A percentile compares a stretch with the other conserved stretches of the same genome.
phyloP scores from a whole-genome alignment of 1,140 invertebrate species.

The Aphaenogaster rudis region DNA sequence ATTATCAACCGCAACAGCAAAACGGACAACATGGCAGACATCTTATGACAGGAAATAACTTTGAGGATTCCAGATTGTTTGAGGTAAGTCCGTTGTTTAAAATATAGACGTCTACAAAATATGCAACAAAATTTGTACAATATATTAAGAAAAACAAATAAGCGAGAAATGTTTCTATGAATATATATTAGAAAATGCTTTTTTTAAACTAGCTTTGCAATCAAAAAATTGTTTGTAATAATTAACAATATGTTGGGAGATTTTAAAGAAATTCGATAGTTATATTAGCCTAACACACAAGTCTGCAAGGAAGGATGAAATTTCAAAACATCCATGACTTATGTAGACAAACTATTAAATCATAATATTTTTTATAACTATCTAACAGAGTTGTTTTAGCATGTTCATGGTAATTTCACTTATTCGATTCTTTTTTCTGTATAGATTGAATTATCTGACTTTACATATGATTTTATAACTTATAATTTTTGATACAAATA shows the following conservation, averaged over 20 bases:
- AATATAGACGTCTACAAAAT: neutral
- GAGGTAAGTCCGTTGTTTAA: slow-evolving; percentile 73
- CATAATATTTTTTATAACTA: neutral
- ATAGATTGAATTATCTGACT: neutral
- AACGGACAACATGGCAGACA: slow-evolving; percentile 65
- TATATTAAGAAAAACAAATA: neutral
- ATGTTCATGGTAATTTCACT: neutral
- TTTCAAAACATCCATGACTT: neutral
- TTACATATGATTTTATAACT: neutral
- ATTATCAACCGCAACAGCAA: slow-evolving; percentile 76
- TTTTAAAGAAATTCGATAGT: neutral
- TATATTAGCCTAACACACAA: neutral
- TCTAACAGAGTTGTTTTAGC: neutral
- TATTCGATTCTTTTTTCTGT: neutral
- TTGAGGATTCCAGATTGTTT: slow-evolving; percentile 75
- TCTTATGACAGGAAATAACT: slow-evolving; percentile 73
- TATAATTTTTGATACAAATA: neutral
- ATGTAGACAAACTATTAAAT: neutral
- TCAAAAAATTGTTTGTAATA: neutral
- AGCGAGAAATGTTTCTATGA: neutral
- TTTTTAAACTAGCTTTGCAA: neutral
- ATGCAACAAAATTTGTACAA: neutral
- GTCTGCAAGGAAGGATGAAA: neutral
- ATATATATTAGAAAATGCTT: neutral
- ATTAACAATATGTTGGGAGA: neutral